Conservation (phyloP, 2,797 vertebrate species). For the Antennarius maculatus region DNA sequence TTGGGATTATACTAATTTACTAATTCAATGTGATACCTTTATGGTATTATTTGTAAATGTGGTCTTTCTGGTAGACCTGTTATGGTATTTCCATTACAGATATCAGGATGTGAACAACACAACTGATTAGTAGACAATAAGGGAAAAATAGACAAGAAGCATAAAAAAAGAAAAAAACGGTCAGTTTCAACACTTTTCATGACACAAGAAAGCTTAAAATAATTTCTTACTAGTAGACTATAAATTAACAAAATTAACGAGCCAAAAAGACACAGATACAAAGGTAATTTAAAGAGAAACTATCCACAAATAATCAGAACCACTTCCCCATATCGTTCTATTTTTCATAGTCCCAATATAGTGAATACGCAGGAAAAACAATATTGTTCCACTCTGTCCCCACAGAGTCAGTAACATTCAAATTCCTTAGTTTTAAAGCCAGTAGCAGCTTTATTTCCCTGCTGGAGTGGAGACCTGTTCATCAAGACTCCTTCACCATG, state of each 20-base stretch:
- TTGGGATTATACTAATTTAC: background rate
- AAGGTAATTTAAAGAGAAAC: background rate
- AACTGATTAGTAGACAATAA: background rate
- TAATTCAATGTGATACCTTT: background rate
- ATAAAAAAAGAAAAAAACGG: background rate
- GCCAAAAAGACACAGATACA: background rate
- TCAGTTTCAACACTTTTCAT: background rate
- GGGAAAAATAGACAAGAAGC: background rate
- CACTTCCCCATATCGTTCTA: background rate
- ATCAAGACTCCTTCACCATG: constrained; percentile 37
- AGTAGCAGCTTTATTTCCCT: constrained; percentile 50
- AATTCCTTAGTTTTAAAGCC: constrained; percentile 26
- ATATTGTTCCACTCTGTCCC: constrained; percentile 25
- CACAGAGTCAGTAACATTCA: constrained; percentile 21
- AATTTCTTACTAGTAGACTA: background rate
- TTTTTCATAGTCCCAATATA: constrained; percentile 18
- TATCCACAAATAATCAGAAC: no score
- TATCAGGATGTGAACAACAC: background rate
- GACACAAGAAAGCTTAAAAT: constrained; percentile 1
- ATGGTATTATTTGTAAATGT: no score
- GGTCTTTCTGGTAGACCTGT: no score
- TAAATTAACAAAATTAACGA: background rate
- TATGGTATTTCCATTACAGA: no score
- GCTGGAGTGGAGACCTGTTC: constrained; percentile 30
- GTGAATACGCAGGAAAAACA: constrained; percentile 12